Evolutionary conservation across 53 echinoderm and acorn worm genomes (phyloP), one percentile per base, ranked within the genome.

Genomic region (Paracentrotus lividus): DNA sequence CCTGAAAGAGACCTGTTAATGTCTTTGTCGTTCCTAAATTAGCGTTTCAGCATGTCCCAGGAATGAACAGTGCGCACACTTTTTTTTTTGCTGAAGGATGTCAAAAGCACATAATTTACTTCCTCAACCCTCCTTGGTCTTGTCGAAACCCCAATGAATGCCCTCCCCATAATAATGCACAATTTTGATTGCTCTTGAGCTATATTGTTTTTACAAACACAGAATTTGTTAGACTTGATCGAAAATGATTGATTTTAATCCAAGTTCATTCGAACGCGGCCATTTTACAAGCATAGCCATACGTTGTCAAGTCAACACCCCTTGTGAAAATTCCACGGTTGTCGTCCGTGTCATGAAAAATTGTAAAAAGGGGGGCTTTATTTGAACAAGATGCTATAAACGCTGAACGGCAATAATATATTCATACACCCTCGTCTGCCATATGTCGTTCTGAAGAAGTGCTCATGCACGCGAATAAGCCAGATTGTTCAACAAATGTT

Each of bases 401-500:
- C 81, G 81, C 81, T 47, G 47, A 47, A 18, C 47, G 47, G 49
- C 81, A 81, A 81, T 81, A 81, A 81, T 81, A 47, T 81, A 81
- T 81, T 81, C 81, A 81, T 81, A 81, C 42, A 24, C 44, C 81
- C 44, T 81, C 81, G 81, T 81, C 47, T 3, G 27, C 81, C 81
- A 81, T 81, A 81, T 81, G 81, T 81, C 81, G 81, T 47, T 81
- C 9, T 47, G 40, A 81, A 14, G 47, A 14, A 6, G 49, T 43
- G 47, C 81, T 81, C 8, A 81, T 45, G 47, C 49, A 26, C 81
- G 81, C 47, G 81, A 44, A 81, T 81, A 45, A 9, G 45, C 26
- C 44, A 81, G 81, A 81, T 81, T 81, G 47, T 81, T 49, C 81
- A 81, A 81, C 81, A 81, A 81, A 81, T 81, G 81, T 81, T 81